phyloP scores from a whole-genome alignment of 2,113 vertebrate genomes.

The Gobio gobio region DNA sequence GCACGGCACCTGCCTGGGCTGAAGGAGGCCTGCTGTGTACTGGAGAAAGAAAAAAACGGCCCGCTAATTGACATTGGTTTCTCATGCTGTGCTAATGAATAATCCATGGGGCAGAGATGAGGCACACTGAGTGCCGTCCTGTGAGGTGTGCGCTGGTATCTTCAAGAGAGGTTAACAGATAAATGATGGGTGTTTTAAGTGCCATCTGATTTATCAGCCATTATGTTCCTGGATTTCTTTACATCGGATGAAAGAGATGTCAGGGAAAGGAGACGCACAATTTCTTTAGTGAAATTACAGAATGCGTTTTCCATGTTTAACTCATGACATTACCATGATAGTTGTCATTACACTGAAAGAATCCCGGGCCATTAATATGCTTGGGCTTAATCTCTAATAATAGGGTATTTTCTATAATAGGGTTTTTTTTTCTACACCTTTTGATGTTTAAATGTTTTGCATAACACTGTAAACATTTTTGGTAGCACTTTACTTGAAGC shows the following conservation, averaged over 20 bases:
- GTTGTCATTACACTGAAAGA: neutral
- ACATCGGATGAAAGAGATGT: neutral
- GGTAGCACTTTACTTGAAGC: no score
- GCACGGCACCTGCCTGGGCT: constrained; percentile 56
- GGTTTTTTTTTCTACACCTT: neutral
- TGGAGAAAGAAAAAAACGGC: constrained; percentile 61
- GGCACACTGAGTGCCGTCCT: constrained; percentile 49
- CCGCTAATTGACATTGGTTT: constrained; percentile 74
- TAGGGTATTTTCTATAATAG: neutral
- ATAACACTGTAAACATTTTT: no score
- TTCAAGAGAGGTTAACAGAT: constrained; percentile 7
- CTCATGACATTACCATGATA: neutral
- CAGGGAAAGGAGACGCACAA: neutral
- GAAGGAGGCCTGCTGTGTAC: constrained; percentile 57
- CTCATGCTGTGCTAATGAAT: constrained; percentile 73
- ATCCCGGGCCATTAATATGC: neutral
- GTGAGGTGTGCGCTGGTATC: constrained; percentile 49
- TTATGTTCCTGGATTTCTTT: neutral
- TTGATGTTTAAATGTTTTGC: neutral
- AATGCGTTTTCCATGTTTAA: neutral
- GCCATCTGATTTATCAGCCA: neutral
- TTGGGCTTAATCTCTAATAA: neutral
- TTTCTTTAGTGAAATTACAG: constrained; percentile 10
- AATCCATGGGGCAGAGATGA: constrained; percentile 64
- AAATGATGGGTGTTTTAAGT: constrained; percentile 6